Evolutionary conservation across 2,888 invertebrate species (phyloP).

Genomic region (Brachypalpus laphriformis): DNA sequence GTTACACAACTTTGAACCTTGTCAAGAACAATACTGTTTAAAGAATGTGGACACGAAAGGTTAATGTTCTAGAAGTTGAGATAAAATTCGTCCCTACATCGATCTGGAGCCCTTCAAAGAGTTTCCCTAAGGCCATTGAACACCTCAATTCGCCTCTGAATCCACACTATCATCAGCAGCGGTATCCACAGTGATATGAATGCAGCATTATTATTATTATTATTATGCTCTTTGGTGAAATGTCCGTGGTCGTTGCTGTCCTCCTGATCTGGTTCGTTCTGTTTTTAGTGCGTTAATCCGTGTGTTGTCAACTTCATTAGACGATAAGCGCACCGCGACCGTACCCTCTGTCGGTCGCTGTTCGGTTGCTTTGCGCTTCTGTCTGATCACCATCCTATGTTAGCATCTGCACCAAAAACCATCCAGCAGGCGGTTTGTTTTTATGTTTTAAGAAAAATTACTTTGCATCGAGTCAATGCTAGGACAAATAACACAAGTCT

Average conservation of each 20-base stretch:
- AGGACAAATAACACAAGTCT: conserved; percentile 40
- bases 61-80: too few species aligned
- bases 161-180: neutral
- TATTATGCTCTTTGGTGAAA: conserved; percentile 63
- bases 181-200: conserved; percentile 40
- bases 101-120: too few species aligned
- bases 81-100: too few species aligned
- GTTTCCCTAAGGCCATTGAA: neutral
- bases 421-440: conserved; percentile 65
- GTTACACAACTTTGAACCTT: too few species aligned
- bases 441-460: conserved; percentile 71
- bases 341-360: conserved; percentile 62
- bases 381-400: conserved; percentile 30
- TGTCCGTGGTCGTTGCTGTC: conserved; percentile 64
- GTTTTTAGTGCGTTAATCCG: conserved; percentile 82
- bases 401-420: neutral
- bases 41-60: too few species aligned
- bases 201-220: conserved; percentile 64
- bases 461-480: conserved; percentile 48
- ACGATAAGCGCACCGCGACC: conserved; percentile 81
- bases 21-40: too few species aligned
- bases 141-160: neutral
- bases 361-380: conserved; percentile 61
- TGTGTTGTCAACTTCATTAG: conserved; percentile 83
- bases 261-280: conserved; percentile 72